Conservation (phyloP, 2,888 invertebrate genomes). For the Hypomecis atomaria region DNA sequence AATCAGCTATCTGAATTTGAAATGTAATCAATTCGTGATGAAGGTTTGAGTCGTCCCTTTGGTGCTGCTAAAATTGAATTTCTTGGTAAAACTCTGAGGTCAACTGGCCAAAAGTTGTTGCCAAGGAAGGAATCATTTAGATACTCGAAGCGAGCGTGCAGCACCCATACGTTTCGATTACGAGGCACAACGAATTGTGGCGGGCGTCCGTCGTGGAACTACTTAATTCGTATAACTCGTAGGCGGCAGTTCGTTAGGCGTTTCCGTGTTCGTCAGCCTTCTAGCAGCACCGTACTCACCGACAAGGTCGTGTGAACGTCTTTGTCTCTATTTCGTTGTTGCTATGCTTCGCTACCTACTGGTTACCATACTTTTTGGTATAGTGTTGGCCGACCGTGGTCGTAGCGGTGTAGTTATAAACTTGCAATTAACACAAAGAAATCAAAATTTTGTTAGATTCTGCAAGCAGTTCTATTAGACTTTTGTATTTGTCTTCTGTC, state of each 20-base stretch:
- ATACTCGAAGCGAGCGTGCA: slow-evolving; percentile 17
- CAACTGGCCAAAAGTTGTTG: slow-evolving; percentile 8
- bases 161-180: slow-evolving; percentile 34
- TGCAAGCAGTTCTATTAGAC: no score
- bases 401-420: background rate
- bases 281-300: slow-evolving; percentile 62
- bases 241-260: slow-evolving; percentile 73
- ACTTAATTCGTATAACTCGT: slow-evolving; percentile 71
- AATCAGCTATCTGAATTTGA: slow-evolving; percentile 37
- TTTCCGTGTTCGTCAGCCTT: slow-evolving; percentile 73
- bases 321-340: slow-evolving; percentile 73
- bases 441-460: no score
- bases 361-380: slow-evolving; percentile 29
- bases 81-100: slow-evolving; percentile 5
- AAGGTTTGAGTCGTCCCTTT: slow-evolving; percentile 25
- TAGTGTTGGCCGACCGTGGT: background rate
- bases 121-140: slow-evolving; percentile 15
- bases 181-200: slow-evolving; percentile 42
- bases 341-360: slow-evolving; percentile 32
- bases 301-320: slow-evolving; percentile 79
- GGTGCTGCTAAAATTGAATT: slow-evolving; percentile 11
- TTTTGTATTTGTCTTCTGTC: no score
- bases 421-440: background rate
- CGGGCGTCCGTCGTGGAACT: slow-evolving; percentile 52
- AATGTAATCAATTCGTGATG: slow-evolving; percentile 33